Evolutionary conservation across 2,113 vertebrate species (phyloP), one percentile per base, ranked within the genome.

Genomic region (Sardina pilchardus): DNA sequence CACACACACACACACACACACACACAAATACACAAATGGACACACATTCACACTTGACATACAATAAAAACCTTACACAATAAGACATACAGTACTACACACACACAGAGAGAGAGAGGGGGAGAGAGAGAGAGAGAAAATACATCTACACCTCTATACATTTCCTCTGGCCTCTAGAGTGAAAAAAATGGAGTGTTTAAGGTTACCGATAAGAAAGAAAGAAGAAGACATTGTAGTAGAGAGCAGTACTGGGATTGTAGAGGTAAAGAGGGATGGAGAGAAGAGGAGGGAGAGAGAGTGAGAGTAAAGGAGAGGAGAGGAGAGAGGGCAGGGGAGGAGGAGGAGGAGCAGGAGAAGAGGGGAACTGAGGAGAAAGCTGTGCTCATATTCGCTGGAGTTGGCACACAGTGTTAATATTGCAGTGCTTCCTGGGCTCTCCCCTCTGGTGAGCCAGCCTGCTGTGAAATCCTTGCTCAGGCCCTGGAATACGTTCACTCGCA

Each of bases 401-500:
- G 84, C 86, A 83, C 56, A 67, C 56, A 24, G 7, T 30, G 83
- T 84, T 84, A 84, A 84, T 84, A 84, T 84, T 67, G 53, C 83
- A 84, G 53, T 6, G 42, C 7, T 19, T 50, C 83, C 53, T 85
- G 85, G 83, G 87, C 86, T 86, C 86, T 88, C 71, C 86, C 86
- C 82, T 88, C 84, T 48, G 84, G 78, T 84, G 67, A 36, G 85
- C 88, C 59, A 84, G 87, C 85, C 21, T 75, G 88, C 89, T 67
- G 82, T 83, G 82, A 87, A 81, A 39, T 88, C 87, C 85, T 47
- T 81, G 88, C 83, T 12, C 88, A 82, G 82, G 89, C 81, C 24
- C 84, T n/a, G 36, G 80, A 50, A 34, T n/a, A 63, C 26, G 44
- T 16, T 4, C 80, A 17, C n/a, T 24, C 81, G 7, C 43, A 26